Evolutionary conservation across 1,140 invertebrate genomes (phyloP), one percentile per base, ranked within the genome.

Genomic region (Patella vulgata): DNA sequence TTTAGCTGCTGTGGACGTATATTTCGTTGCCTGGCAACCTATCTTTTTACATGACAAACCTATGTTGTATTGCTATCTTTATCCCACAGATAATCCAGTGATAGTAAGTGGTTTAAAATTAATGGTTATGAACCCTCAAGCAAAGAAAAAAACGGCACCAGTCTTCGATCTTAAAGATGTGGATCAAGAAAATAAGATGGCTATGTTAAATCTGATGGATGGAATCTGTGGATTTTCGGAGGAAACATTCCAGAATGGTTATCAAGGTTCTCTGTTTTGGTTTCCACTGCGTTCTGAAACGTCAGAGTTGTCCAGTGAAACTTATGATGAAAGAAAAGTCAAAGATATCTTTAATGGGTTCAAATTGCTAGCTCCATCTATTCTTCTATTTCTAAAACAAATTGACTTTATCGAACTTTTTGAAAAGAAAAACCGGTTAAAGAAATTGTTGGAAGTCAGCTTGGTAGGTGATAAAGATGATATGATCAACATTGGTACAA

Each of bases 71-170:
- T n/a, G n/a, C n/a, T n/a, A n/a, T n/a, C n/a, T 46, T 28, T 55
- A 51, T 46, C 31, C 56, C 70, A 17, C 59, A 81, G 79, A 80
- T 70, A 61, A 75, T 27, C 75, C 75, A n/a, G 62, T 67, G 43
- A 71, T 80, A 2, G 46, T 81, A 0, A 78, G 75, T 62, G 79
- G 79, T 27, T 52, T 73, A 21, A 60, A 62, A 17, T 21, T 79
- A 12, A 59, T 68, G 3, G 62, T 79, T n/a, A 64, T 81, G 28
- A 73, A 80, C 50, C 78, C 78, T 0, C 70, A 79, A 39, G 54
- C 73, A 28, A 57, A 56, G 47, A 43, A 63, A 28, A 55, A 25
- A 56, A 53, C 23, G 59, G 28, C 25, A 43, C n/a, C n/a, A n/a
- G n/a, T n/a, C n/a, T n/a, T n/a, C n/a, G n/a, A 28, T 17, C 54